Evolutionary conservation across 2,797 vertebrate species (phyloP), one percentile per base, ranked within the genome.

Genomic region (Poeciliopsis presidionis): DNA sequence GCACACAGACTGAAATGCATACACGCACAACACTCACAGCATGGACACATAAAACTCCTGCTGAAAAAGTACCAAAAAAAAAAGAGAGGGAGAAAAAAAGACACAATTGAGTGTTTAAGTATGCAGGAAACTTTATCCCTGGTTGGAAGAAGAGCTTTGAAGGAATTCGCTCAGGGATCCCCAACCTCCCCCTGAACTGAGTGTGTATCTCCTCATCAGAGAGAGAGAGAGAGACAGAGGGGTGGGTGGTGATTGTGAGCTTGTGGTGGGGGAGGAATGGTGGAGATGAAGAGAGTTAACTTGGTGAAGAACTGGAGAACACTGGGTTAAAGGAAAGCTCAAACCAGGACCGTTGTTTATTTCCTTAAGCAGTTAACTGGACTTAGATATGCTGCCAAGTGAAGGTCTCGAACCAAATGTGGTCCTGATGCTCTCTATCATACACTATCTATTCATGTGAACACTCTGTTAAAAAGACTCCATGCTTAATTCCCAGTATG

Each of bases 51-150:
- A 83, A 49, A 1, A 77, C 81, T 86, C 86, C 77, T 79, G 78
- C 87, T 67, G 69, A 80, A 81, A 89, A 87, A 87, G 78, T 78
- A 80, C 77, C 71, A 59, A 81, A 88, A 11, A 81, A 71, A 81
- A 81, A 71, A 81, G 65, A 88, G 84, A 59, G 89, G 82, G 83
- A 86, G 87, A 59, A 59, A 81, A 89, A 87, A 80, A 90, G 90
- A 92, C 88, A 92, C 92, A 94, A 93, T 92, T 87, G 83, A 76
- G 89, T 92, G 88, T 93, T 94, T 93, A 91, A 93, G 90, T 93
- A 94, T 94, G 93, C 93, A 90, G 91, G 86, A 90, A 94, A 93
- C 90, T 93, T 94, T 93, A 86, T 92, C 92, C 92, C 94, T 91
- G 89, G 85, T 88, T 91, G 84, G 90, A 92, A 91, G 87, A 87